Base-by-base conservation (phyloP, 2,797 vertebrate genomes). In the Nannoperca obscura region DNA sequence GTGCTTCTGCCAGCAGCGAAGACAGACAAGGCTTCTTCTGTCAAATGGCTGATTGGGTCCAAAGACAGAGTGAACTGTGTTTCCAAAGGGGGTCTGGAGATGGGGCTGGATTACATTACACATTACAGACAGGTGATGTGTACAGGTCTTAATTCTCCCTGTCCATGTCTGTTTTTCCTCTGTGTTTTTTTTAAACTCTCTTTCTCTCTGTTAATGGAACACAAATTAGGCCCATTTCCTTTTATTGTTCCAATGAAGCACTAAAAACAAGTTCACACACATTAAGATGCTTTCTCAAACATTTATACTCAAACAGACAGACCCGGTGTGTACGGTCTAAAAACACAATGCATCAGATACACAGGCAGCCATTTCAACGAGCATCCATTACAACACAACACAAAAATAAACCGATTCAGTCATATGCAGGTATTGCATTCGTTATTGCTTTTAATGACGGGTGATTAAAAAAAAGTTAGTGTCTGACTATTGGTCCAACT, bases 151-250 rank as follows among this genome's bases (percentile, higher is more conserved):
- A 20, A 4, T 46, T 58, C 38, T 61, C 42, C 53, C 10, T 52
- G 10, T 54, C 47, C n/a, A 52, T 47, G 7, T 58, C 32, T 22
- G 22, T 17, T 40, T 53, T 49, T 67, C 73, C 22, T 1, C n/a
- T 60, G 64, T 19, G n/a, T 77, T 50, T 79, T 82, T 80, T 62
- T n/a, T n/a, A n/a, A 81, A 54, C 42, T 59, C 24, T 68, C 66
- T 61, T 54, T 76, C 59, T 74, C 59, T 77, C 47, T 19, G 30
- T 22, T 86, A 89, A 90, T 82, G 72, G 64, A 54, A 79, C 82
- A 74, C 76, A 87, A 88, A 85, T 89, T 74, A 84, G 76, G 24
- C 72, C 53, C 14, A 76, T 87, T 87, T 81, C 59, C 46, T 14
- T 38, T 17, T 30, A 71, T 79, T 85, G 83, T 87, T 79, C 64